Evolutionary conservation across 2,797 vertebrate species (phyloP), one percentile per base, ranked within the genome.

Genomic region (Sebastes glaucus): DNA sequence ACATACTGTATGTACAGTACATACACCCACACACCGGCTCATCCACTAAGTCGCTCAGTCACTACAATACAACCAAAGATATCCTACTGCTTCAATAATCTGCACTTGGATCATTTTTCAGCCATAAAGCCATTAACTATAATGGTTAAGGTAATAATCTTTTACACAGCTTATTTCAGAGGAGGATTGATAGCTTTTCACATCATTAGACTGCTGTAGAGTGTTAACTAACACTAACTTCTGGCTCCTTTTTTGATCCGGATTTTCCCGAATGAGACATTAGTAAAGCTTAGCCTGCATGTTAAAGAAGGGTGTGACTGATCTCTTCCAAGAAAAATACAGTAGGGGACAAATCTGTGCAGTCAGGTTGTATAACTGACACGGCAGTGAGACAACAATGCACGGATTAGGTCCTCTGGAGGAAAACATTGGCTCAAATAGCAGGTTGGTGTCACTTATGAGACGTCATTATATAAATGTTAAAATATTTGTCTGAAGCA

Each of bases 261-360:
- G 87, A 89, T 89, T 91, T 92, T 88, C 83, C 83, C 89, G 73
- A 93, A 93, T 89, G 92, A 91, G 91, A 94, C 81, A 91, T 88
- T 83, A 92, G 83, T 86, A 81, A 89, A 88, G 85, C 71, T 33
- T 75, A 90, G 74, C 72, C 67, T 79, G 78, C 74, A 46, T 46
- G 42, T 46, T 46, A 46, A 46, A 83, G 71, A 84, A 86, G 81
- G 91, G 89, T 91, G 91, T 85, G 91, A 90, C 86, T 70, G 89
- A 87, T 81, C 83, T 78, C 27, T 84, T 85, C 70, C 85, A 87
- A 71, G 68, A 67, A 84, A 75, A 46, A 65, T 74, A 81, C 74
- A 81, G 74, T 72, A 60, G 3, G 18, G 56, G 72, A 85, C 66
- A 86, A 76, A 75, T 89, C 62, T 72, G 59, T 64, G 78, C 62